phyloP scores from a whole-genome alignment of 1,140 invertebrate genomes.

The Calycopis cecrops region DNA sequence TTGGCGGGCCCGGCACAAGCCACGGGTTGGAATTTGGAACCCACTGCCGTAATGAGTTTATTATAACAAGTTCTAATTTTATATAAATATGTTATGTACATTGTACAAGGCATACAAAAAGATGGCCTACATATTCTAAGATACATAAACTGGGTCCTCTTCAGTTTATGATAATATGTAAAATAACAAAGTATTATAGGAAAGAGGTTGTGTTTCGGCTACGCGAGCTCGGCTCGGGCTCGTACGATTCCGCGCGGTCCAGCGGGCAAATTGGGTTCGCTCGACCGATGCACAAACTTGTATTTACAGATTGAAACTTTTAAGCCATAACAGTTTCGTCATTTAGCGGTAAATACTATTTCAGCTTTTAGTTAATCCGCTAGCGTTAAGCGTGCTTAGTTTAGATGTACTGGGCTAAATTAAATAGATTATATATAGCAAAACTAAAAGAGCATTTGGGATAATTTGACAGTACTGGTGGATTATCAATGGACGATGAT shows the following conservation, averaged over 20 bases:
- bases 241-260: slow-evolving; percentile 9
- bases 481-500: too few relatives aligned
- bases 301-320: slow-evolving; percentile 20
- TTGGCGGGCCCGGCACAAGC: too few relatives aligned
- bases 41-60: too few relatives aligned
- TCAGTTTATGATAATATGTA: too few relatives aligned
- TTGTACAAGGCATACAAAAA: too few relatives aligned
- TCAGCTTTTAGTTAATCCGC: slow-evolving; percentile 2
- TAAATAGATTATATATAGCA: too few relatives aligned
- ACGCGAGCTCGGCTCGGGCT: slow-evolving; percentile 11
- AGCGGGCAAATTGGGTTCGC: slow-evolving; percentile 18
- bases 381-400: neutral
- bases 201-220: slow-evolving; percentile 4
- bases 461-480: too few relatives aligned
- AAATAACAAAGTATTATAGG: slow-evolving; percentile 1
- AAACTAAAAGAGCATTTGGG: neutral
- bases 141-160: too few relatives aligned
- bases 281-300: slow-evolving; percentile 13
- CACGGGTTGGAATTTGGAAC: too few relatives aligned
- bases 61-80: too few relatives aligned
- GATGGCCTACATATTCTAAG: too few relatives aligned
- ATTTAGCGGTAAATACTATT: slow-evolving; percentile 9
- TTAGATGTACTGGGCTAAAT: neutral
- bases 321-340: slow-evolving; percentile 18
- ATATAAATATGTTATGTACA: too few relatives aligned